These are phyloP conservation scores for Lasioglossum zephyrum DNA, from an alignment of 2,888 invertebrate genomes.

Conservation along the genomic window DNA sequence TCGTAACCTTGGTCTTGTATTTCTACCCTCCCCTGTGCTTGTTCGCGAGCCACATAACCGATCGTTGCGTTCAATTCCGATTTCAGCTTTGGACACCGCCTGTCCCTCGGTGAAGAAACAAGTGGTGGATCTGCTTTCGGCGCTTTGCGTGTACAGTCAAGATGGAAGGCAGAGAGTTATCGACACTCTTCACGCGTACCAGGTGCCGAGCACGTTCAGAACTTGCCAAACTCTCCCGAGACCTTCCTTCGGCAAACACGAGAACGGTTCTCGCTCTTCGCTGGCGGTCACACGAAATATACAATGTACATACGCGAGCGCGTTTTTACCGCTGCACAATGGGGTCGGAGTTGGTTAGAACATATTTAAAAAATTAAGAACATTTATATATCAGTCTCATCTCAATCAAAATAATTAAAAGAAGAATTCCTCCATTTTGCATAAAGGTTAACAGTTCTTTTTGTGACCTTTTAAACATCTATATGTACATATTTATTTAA, in stretches of 20 bases:
- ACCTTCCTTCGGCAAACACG: slow-evolving; percentile 53
- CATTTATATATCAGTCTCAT: no score
- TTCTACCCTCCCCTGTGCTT: neutral
- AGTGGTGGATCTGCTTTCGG: slow-evolving; percentile 97
- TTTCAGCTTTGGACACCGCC: slow-evolving; percentile 95
- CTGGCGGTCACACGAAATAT: neutral
- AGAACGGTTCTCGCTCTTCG: slow-evolving; percentile 39
- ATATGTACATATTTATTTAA: no score
- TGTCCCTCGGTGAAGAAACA: slow-evolving; percentile 97
- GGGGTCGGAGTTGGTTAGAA: neutral
- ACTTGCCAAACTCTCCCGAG: slow-evolving; percentile 65
- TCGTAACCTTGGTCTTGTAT: no score
- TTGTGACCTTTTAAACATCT: neutral
- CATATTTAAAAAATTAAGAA: no score
- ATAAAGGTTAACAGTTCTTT: neutral
- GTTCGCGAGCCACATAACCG: neutral
- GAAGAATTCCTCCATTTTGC: no score
- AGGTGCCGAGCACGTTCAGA: slow-evolving; percentile 86
- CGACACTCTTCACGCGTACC: slow-evolving; percentile 96
- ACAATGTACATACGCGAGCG: neutral
- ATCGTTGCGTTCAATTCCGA: slow-evolving; percentile 87
- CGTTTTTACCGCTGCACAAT: neutral
- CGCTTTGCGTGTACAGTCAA: slow-evolving; percentile 96
- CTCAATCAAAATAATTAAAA: no score
- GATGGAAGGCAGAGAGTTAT: slow-evolving; percentile 95